These are phyloP conservation scores for Chiridota heheva DNA, from an alignment of 35 echinoderm and acorn worm species.

Conservation along the genomic window DNA sequence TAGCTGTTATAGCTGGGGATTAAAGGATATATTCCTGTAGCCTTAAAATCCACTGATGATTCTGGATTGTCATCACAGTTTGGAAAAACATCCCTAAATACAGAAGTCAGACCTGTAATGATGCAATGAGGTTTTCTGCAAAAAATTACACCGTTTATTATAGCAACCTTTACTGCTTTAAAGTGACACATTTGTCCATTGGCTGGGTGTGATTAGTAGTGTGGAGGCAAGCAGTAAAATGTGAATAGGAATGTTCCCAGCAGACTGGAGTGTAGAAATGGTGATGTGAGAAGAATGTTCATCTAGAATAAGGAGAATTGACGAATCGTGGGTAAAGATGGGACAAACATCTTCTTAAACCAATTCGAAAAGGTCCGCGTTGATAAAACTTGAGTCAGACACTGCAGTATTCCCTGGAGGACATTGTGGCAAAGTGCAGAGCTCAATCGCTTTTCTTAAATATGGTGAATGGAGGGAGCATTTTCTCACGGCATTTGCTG, in stretches of 20 bases:
- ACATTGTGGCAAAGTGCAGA: conserved; percentile 32
- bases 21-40: conserved; percentile 52
- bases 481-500: background rate
- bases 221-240: conserved; percentile 34
- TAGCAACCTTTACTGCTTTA: conserved; percentile 32
- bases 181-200: conserved; percentile 39
- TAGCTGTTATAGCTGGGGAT: conserved; percentile 19
- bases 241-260: conserved; percentile 22
- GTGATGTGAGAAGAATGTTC: conserved; percentile 37
- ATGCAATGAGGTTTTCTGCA: conserved; percentile 30
- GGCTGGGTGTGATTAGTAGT: conserved; percentile 49
- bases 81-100: conserved; percentile 23
- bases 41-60: conserved; percentile 54
- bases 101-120: conserved; percentile 54
- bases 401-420: conserved; percentile 34
- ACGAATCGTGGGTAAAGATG: conserved; percentile 25
- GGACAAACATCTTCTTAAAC: too few relatives aligned
- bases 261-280: conserved; percentile 17
- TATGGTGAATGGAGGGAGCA: conserved; percentile 37
- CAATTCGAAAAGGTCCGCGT: conserved; percentile 27
- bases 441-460: conserved; percentile 28
- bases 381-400: conserved; percentile 17
- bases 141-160: conserved; percentile 14
- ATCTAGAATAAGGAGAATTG: conserved; percentile 45
- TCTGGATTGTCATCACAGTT: conserved; percentile 30